phyloP scores from a whole-genome alignment of 2,888 invertebrate genomes.

The Erebia epiphron region DNA sequence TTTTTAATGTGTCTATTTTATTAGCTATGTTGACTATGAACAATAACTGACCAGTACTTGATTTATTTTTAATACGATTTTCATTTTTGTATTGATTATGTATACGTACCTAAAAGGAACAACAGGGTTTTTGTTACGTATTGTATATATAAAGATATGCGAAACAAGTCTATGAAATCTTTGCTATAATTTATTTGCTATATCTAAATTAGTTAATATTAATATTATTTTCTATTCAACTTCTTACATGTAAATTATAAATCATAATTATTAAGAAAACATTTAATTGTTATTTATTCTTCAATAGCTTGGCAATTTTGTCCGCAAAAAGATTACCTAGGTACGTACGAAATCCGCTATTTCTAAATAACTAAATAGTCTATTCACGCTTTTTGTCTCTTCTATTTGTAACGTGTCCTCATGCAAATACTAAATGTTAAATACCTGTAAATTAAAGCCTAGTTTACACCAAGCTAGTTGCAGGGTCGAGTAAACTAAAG shows the following conservation, averaged over 20 bases:
- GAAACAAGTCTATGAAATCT: no score
- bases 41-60: no score
- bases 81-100: no score
- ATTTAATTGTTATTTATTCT: not conserved
- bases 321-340: not conserved
- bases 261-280: not conserved
- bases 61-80: no score
- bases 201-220: not conserved
- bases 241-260: not conserved
- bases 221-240: not conserved
- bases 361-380: slow-evolving; percentile 7
- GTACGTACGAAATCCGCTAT: not conserved
- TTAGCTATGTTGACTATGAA: no score
- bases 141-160: no score
- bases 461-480: slow-evolving; percentile 3
- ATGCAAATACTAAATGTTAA: not conserved
- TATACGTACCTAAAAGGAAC: no score
- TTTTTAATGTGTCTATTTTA: no score
- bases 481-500: not conserved
- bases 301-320: not conserved
- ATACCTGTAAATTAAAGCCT: not conserved
- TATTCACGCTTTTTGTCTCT: not conserved
- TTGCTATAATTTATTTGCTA: not conserved
- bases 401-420: slow-evolving; percentile 2
- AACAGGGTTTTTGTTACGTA: no score